Base-by-base conservation (phyloP, 92 coral and sea anemone species). In the Parazoanthus darwini region DNA sequence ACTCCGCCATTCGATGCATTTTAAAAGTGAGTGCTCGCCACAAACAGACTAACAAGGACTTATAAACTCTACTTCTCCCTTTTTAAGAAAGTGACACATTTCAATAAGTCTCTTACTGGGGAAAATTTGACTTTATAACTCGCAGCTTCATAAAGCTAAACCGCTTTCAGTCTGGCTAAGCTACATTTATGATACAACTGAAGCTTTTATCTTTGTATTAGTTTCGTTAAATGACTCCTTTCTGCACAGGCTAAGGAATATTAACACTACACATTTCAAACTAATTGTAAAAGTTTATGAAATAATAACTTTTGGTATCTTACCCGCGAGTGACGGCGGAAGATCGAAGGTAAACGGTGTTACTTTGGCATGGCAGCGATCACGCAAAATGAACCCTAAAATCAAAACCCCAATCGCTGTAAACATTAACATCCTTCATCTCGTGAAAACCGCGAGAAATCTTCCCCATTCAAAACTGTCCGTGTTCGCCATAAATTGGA, bases 361-460 rank as follows among this genome's bases (percentile, higher is more conserved):
- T 29, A 26, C 39, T 9, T 9, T 72, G 77, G 77, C 37, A 72
- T 25, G 42, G 42, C 37, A 72, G 8, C 18, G 38, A 72, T 72
- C 77, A 72, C 14, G 77, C 77, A 38, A 72, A 25, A 72, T 6
- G 33, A 72, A 72, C 39, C 77, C 42, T 29, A 72, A 29, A 72
- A 72, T 29, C 38, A 72, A 72, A 72, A 72, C 77, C 77, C 77
- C 77, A 29, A 72, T 25, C 42, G 77, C 77, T 72, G 77, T 72
- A 72, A 72, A 29, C 77, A 72, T 72, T 72, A 72, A 72, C 77
- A 72, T 72, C 77, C 77, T 72, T 72, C 77, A 72, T 72, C 77
- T 72, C 77, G 77, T 14, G 77, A 72, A 72, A 25, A 29, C 77
- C 77, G 18, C 77, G 42, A 72, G 42, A 8, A 9, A 25, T 72